A percentile compares a stretch with the other conserved stretches of the same genome.
phyloP scores from a whole-genome alignment of 2,113 vertebrate species.

The Myotis yumanensis region DNA sequence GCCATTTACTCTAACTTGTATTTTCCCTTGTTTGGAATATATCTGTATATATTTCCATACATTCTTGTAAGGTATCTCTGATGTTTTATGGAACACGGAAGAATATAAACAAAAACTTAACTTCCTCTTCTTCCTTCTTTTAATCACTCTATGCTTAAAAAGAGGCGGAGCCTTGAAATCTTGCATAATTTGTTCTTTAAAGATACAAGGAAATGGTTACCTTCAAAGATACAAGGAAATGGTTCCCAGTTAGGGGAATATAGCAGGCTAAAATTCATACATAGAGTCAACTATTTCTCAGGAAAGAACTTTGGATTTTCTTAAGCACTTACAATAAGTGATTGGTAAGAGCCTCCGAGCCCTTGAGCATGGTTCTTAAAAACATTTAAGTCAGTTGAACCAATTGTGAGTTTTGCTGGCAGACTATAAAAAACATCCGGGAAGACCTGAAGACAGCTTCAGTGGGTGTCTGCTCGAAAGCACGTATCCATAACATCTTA shows the following conservation, averaged over 20 bases:
- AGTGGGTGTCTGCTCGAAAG: not conserved
- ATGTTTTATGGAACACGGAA: slow-evolving; percentile 19
- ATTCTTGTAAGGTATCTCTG: slow-evolving; percentile 28
- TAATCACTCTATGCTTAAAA: not conserved
- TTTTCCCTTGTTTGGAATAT: slow-evolving; percentile 34
- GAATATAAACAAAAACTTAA: slow-evolving; percentile 50
- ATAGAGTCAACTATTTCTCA: slow-evolving; percentile 23
- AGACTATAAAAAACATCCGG: not conserved
- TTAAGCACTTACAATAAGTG: not conserved
- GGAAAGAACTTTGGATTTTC: slow-evolving; percentile 8
- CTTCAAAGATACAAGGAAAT: slow-evolving; percentile 19
- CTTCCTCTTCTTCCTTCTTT: not conserved
- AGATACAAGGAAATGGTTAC: slow-evolving; percentile 1
- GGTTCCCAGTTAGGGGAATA: not conserved
- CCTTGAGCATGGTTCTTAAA: not conserved
- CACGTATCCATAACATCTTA: not conserved
- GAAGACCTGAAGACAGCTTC: not conserved
- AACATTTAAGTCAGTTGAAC: not conserved
- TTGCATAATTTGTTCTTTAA: not conserved
- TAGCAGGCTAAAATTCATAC: not conserved
- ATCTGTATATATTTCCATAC: not conserved
- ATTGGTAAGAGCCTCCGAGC: not conserved
- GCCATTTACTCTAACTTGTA: not conserved
- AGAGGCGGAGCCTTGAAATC: slow-evolving; percentile 24
- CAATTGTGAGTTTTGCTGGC: not conserved